Percentiles rank a stretch among this genome's conserved stretches.
Conservation (phyloP, 1,140 invertebrate species). For the Drosophila ogumai region DNA sequence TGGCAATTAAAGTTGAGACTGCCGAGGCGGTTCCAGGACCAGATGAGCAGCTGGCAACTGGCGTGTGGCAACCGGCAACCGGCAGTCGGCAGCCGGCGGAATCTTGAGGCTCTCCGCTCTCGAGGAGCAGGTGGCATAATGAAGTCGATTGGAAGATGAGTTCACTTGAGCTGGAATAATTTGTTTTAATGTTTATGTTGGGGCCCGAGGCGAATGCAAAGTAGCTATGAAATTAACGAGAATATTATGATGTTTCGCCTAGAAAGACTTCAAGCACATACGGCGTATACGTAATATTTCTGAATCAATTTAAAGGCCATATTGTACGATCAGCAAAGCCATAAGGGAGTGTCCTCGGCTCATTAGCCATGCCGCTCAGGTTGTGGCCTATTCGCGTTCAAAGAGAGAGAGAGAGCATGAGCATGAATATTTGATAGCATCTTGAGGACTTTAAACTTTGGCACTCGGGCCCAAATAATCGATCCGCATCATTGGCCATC, state of each 20-base stretch:
- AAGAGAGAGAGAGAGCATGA: neutral
- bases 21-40: slow-evolving; percentile 9
- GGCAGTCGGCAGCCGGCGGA: slow-evolving; percentile 10
- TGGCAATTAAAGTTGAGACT: slow-evolving; percentile 48
- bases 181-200: slow-evolving; percentile 45
- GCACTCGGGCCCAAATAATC: slow-evolving; percentile 33
- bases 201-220: slow-evolving; percentile 12
- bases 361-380: slow-evolving; percentile 18
- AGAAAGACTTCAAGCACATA: slow-evolving; percentile 11
- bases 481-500: slow-evolving; percentile 45
- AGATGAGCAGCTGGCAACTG: slow-evolving; percentile 35
- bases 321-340: slow-evolving; percentile 2
- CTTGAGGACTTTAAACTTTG: slow-evolving; percentile 38
- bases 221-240: slow-evolving; percentile 32
- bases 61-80: neutral
- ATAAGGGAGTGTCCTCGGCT: slow-evolving; percentile 4
- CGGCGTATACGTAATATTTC: slow-evolving; percentile 18
- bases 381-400: slow-evolving; percentile 6
- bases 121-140: slow-evolving; percentile 45
- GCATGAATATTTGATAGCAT: slow-evolving; percentile 31
- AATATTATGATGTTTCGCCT: slow-evolving; percentile 23
- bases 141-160: slow-evolving; percentile 54
- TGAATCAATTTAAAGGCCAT: neutral
- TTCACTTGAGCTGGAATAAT: slow-evolving; percentile 50
- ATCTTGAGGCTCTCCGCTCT: slow-evolving; percentile 4